phyloP scores from a whole-genome alignment of 1,140 invertebrate genomes.

The Potamilus streckersoni region DNA sequence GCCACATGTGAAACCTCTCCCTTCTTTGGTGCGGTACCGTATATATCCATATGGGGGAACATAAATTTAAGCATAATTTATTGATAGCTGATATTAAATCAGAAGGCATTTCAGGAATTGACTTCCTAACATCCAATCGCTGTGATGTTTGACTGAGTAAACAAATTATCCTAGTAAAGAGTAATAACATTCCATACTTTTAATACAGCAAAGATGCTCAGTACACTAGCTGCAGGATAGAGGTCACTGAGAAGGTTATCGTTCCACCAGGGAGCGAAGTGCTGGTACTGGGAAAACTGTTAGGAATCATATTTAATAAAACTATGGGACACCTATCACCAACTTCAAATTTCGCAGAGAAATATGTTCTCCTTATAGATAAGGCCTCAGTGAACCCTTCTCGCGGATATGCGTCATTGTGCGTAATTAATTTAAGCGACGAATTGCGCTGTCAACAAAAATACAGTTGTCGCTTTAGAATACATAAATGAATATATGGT shows the following conservation, averaged over 20 bases:
- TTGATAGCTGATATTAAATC: slow-evolving; percentile 1
- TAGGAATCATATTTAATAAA: slow-evolving; percentile 2
- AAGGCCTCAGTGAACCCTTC: no score
- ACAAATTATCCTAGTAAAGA: slow-evolving; percentile 2
- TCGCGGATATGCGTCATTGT: slow-evolving; percentile 8
- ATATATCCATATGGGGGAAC: background rate
- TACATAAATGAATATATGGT: no score
- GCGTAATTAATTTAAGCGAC: no score
- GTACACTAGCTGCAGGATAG: no score
- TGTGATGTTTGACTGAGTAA: slow-evolving; percentile 1
- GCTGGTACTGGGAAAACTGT: background rate
- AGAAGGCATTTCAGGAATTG: slow-evolving; percentile 8
- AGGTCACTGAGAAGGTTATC: no score
- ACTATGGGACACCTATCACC: background rate
- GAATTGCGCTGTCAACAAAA: no score
- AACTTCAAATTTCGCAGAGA: background rate
- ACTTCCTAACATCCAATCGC: slow-evolving; percentile 3
- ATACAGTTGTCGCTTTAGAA: no score
- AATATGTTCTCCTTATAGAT: slow-evolving; percentile 4
- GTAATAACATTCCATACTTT: slow-evolving; percentile 8
- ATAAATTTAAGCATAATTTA: slow-evolving; percentile 8
- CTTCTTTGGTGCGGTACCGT: background rate
- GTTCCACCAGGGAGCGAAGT: background rate
- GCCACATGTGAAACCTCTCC: no score
- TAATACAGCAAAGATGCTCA: background rate